Evolutionary conservation across 2,797 vertebrate genomes (phyloP).

Genomic region (Staurois parvus): DNA sequence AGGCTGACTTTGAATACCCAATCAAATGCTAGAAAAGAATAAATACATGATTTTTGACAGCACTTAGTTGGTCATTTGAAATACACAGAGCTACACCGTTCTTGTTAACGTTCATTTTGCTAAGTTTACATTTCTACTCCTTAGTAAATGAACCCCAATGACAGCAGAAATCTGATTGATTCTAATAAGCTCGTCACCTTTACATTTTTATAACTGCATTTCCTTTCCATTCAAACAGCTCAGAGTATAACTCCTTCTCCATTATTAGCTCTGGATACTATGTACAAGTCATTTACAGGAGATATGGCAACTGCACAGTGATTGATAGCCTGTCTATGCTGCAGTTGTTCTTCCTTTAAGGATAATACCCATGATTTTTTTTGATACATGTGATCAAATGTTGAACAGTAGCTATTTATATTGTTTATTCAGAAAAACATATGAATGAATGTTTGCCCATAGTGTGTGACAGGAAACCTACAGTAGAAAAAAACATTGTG

Average conservation of each 20-base stretch:
- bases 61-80: too few relatives aligned
- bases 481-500: slow-evolving; percentile 72
- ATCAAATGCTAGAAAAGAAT: too few relatives aligned
- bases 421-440: slow-evolving; percentile 46
- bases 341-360: not conserved
- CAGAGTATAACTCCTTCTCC: not conserved
- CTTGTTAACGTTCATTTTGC: too few relatives aligned
- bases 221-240: not conserved
- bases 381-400: slow-evolving; percentile 18
- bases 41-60: too few relatives aligned
- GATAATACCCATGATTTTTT: slow-evolving; percentile 20
- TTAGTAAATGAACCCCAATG: not conserved
- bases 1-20: too few relatives aligned
- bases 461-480: slow-evolving; percentile 79
- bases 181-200: not conserved
- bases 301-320: not conserved
- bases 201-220: not conserved
- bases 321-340: not conserved
- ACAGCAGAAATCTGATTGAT: not conserved
- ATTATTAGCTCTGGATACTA: not conserved
- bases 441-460: slow-evolving; percentile 68
- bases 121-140: too few relatives aligned
- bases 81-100: too few relatives aligned
- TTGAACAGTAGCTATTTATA: slow-evolving; percentile 28
- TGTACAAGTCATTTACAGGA: not conserved